Evolutionary conservation across 2,888 invertebrate species (phyloP), one percentile per base, ranked within the genome.

Genomic region (Nudaria mundana): DNA sequence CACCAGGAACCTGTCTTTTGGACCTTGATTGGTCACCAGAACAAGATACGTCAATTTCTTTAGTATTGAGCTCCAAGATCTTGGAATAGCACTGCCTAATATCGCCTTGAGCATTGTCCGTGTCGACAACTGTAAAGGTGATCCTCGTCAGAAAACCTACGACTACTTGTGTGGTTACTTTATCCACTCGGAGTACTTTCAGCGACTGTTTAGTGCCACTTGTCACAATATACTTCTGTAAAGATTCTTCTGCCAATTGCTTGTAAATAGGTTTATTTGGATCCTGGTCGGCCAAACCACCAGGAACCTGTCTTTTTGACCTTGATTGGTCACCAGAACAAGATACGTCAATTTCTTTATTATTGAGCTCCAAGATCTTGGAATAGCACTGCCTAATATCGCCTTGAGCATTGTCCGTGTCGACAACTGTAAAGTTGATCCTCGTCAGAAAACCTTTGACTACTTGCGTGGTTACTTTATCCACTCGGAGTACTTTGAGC

Each of bases 141-240:
- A 93, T 86, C 58, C 75, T 89, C 11, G 89, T 90, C 29, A 82
- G 44, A 2, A 48, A 40, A 11, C 91, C 91, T 25, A 89, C 52
- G 0, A 91, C 91, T 1, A 88, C 66, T 70, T 91, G 90, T 6
- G 37, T 40, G 0, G 72, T 66, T 0, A 80, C 89, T 5, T 71
- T 64, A 5, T 73, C 51, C 11, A 30, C 7, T 18, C 3, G 18
- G 11, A 91, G 35, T 31, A 50, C 24, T 13, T 7, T 11, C 11
- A 4, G 8, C 1, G 12, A 4, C 3, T 18, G 1, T 0, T 15
- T 4, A 10, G 3, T 14, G 4, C 2, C 10, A 6, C 3, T 28
- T 0, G 12, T n/a, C 8, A 1, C 0, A n/a, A 67, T 18, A 39
- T 63, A 66, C 36, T 64, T 53, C 1, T 49, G 25, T 23, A 74